A percentile compares a stretch with the other conserved stretches of the same genome.
These are phyloP conservation scores for Carapus acus DNA, from an alignment of 2,797 vertebrate genomes.

Conservation along the genomic window DNA sequence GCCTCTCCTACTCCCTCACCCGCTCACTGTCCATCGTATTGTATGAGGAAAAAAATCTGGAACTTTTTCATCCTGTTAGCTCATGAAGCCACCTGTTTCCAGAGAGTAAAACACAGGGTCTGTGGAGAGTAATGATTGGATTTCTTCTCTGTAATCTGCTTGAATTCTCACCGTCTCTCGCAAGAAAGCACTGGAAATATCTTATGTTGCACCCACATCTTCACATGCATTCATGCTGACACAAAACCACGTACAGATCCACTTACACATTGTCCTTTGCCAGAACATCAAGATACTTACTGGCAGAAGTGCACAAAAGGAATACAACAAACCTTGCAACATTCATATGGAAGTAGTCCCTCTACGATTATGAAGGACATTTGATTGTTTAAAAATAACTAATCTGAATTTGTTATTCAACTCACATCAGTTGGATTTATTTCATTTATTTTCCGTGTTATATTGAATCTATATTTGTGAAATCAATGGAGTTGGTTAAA, in stretches of 20 bases:
- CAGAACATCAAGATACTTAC: too few relatives aligned
- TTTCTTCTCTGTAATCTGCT: conserved; percentile 77
- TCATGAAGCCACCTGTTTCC: conserved; percentile 70
- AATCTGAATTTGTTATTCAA: too few relatives aligned
- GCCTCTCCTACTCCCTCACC: conserved; percentile 58
- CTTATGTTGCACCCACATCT: conserved; percentile 32
- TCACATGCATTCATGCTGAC: conserved; percentile 8
- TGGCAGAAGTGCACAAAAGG: conserved; percentile 11
- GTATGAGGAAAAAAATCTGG: conserved; percentile 51
- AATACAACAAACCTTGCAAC: too few relatives aligned
- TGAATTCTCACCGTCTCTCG: conserved; percentile 61
- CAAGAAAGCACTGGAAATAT: conserved; percentile 35
- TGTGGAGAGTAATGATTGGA: conserved; percentile 68
- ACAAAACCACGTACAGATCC: neutral
- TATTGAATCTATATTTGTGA: too few relatives aligned
- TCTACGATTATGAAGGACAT: too few relatives aligned
- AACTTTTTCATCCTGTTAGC: conserved; percentile 64
- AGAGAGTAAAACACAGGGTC: conserved; percentile 69
- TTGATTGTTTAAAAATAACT: too few relatives aligned
- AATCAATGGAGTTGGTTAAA: too few relatives aligned
- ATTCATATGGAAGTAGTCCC: conserved; percentile 9
- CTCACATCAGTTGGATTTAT: too few relatives aligned
- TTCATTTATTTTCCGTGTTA: too few relatives aligned
- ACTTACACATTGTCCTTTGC: too few relatives aligned
- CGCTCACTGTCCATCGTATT: conserved; percentile 58